phyloP scores from a whole-genome alignment of 2,888 invertebrate genomes.

The Scaptodrosophila latifasciaeformis region DNA sequence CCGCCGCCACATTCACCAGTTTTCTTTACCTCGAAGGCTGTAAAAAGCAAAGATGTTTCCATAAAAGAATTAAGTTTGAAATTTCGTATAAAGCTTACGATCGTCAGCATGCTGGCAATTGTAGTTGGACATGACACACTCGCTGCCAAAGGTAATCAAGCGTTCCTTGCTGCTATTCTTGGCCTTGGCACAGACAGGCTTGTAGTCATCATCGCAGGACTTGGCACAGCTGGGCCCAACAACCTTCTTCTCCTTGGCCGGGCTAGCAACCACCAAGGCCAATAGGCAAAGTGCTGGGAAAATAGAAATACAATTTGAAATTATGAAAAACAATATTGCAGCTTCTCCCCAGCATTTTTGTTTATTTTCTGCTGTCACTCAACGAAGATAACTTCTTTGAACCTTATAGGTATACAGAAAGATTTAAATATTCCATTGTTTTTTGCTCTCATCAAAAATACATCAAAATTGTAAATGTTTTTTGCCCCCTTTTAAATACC shows the following conservation, averaged over 20 bases:
- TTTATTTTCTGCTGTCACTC: neutral
- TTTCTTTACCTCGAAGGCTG: conserved; percentile 65
- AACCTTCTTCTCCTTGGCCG: conserved; percentile 64
- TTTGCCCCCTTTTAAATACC: conserved; percentile 35
- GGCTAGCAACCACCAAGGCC: conserved; percentile 54
- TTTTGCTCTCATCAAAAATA: neutral
- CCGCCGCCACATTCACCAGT: conserved; percentile 72
- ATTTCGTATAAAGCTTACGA: conserved; percentile 50
- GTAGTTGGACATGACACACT: conserved; percentile 71
- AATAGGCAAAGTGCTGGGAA: conserved; percentile 56
- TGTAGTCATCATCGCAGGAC: conserved; percentile 59
- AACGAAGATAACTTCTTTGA: conserved; percentile 3
- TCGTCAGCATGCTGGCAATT: conserved; percentile 72
- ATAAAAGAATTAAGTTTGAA: neutral
- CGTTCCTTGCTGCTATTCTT: conserved; percentile 68
- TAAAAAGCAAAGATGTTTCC: conserved; percentile 2
- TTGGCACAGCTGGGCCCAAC: conserved; percentile 49
- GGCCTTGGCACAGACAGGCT: conserved; percentile 69
- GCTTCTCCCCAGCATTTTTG: no score
- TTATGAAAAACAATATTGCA: no score
- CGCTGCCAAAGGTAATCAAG: conserved; percentile 70
- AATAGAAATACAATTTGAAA: neutral
- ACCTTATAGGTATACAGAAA: neutral
- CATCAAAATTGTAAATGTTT: neutral
- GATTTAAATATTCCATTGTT: neutral